Evolutionary conservation across 23 tunicate genomes (phyloP).

Genomic region (Halocynthia roretzi): DNA sequence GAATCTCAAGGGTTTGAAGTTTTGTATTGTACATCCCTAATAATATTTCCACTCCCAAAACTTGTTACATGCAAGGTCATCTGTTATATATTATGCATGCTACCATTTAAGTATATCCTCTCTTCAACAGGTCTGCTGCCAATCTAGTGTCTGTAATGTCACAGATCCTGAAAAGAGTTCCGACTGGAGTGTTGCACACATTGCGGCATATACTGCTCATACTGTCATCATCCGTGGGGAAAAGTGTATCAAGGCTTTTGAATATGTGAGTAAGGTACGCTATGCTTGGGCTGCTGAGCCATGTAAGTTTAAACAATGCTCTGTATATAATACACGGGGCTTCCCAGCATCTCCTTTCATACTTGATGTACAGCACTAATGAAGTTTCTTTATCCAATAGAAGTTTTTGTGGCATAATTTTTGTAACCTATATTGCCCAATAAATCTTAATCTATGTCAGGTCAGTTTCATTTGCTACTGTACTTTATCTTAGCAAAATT

Average conservation of each 20-base stretch:
- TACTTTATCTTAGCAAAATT: too few relatives aligned
- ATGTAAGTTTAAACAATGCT: constrained; percentile 62
- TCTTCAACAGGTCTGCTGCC: constrained; percentile 44
- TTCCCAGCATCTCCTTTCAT: constrained; percentile 59
- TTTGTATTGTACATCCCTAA: too few relatives aligned
- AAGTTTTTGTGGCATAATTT: too few relatives aligned
- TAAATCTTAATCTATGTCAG: too few relatives aligned
- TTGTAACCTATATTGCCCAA: too few relatives aligned
- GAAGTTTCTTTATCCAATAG: neutral
- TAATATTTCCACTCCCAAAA: too few relatives aligned
- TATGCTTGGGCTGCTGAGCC: constrained; percentile 71
- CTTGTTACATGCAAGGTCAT: neutral
- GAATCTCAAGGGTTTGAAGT: too few relatives aligned
- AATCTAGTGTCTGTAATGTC: constrained; percentile 13
- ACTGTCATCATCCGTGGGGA: constrained; percentile 17
- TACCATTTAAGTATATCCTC: neutral
- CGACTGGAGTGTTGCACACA: constrained; percentile 34
- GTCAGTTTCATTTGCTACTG: too few relatives aligned
- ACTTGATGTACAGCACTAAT: neutral
- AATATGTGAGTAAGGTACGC: constrained; percentile 18
- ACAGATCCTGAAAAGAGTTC: constrained; percentile 4
- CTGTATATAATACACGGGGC: constrained; percentile 43
- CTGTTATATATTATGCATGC: neutral
- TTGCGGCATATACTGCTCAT: constrained; percentile 17
- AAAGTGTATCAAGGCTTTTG: constrained; percentile 3